phyloP scores from a whole-genome alignment of 2,888 invertebrate genomes.

The Stenchaetothrips biformis region DNA sequence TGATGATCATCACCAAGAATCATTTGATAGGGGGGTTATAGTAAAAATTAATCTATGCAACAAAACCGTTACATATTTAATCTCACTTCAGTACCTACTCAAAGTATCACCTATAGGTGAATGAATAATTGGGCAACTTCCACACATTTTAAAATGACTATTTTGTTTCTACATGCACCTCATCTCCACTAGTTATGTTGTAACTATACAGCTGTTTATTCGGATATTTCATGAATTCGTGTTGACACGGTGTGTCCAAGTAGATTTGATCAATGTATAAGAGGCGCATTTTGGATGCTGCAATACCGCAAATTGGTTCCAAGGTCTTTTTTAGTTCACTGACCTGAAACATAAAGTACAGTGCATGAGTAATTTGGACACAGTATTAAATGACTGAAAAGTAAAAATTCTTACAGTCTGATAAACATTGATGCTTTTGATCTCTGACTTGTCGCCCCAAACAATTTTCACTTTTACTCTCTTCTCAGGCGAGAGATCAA shows the following conservation, averaged over 20 bases:
- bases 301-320: constrained; percentile 74
- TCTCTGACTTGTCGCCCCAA: constrained; percentile 53
- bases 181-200: constrained; percentile 83
- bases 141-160: constrained; percentile 35
- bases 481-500: constrained; percentile 81
- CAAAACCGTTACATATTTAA: background rate
- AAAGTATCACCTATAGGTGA: background rate
- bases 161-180: constrained; percentile 83
- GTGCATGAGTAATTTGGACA: background rate
- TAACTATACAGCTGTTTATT: constrained; percentile 87
- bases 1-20: no score
- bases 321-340: constrained; percentile 74
- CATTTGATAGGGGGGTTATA: background rate
- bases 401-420: constrained; percentile 43
- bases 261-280: constrained; percentile 77
- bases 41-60: background rate
- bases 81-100: background rate
- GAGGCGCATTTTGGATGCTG: constrained; percentile 78
- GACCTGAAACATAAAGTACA: constrained; percentile 48
- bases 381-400: background rate
- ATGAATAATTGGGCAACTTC: background rate
- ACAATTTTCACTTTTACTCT: constrained; percentile 79
- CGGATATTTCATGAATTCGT: constrained; percentile 85
- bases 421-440: constrained; percentile 68
- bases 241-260: constrained; percentile 55